Conservation (phyloP, 2,113 vertebrate species). For the Hippocampus barbouri region DNA sequence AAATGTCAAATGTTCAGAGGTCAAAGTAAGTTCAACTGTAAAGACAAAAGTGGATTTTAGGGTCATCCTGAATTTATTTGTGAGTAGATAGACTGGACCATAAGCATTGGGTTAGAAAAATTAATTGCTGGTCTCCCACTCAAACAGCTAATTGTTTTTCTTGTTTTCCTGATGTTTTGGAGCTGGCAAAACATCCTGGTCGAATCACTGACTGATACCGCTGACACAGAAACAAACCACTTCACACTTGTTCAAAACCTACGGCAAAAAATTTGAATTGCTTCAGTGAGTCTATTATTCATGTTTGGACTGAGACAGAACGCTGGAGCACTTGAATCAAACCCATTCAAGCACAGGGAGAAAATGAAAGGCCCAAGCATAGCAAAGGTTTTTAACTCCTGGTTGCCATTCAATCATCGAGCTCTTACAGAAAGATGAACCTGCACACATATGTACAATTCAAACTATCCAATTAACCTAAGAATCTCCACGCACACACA, state of each 20-base stretch:
- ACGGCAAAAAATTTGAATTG: not conserved
- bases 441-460: too few relatives aligned
- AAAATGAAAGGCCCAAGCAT: too few relatives aligned
- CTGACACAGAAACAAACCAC: not conserved
- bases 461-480: too few relatives aligned
- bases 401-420: too few relatives aligned
- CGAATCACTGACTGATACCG: not conserved
- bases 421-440: too few relatives aligned
- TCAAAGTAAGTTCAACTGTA: not conserved
- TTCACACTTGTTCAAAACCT: not conserved
- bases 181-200: not conserved
- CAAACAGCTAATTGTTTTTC: too few relatives aligned
- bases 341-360: not conserved
- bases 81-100: not conserved
- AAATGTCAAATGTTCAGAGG: not conserved
- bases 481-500: too few relatives aligned
- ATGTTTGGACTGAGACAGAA: not conserved
- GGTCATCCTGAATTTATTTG: not conserved
- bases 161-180: not conserved
- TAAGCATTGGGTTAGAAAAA: not conserved
- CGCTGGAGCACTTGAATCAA: not conserved
- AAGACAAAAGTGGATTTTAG: not conserved
- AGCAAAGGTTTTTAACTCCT: too few relatives aligned
- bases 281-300: not conserved
- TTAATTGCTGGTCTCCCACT: not conserved